A percentile compares a stretch with the other conserved stretches of the same genome.
phyloP scores from a whole-genome alignment of 2,888 invertebrate species.

The Mermis nigrescens region DNA sequence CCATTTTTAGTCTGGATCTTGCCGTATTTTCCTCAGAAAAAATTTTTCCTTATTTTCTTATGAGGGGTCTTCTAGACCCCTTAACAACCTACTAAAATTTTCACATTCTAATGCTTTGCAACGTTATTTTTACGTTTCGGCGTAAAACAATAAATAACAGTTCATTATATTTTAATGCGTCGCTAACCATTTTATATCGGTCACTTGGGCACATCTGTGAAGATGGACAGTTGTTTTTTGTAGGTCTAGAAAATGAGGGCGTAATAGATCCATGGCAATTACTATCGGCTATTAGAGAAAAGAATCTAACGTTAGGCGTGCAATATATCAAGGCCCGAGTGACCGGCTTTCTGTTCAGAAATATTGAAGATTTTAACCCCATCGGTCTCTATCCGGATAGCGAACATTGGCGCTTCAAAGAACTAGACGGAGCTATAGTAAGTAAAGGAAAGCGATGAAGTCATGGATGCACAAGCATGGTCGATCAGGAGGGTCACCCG shows the following conservation, averaged over 20 bases:
- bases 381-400: not conserved
- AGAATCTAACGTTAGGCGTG: conserved; percentile 52
- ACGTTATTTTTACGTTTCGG: too few species aligned
- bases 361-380: conserved; percentile 1
- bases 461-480: too few species aligned
- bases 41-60: too few species aligned
- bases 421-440: not conserved
- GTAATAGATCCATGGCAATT: conserved; percentile 77
- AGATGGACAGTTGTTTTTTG: not conserved
- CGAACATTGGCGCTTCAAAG: conserved; percentile 1
- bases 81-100: too few species aligned
- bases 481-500: too few species aligned
- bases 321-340: conserved; percentile 57
- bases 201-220: not conserved
- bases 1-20: too few species aligned
- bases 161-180: too few species aligned
- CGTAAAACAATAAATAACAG: too few species aligned
- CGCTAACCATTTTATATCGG: not conserved
- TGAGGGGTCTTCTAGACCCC: too few species aligned
- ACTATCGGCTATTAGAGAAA: conserved; percentile 52
- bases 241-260: conserved; percentile 64
- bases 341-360: conserved; percentile 40
- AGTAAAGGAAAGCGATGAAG: too few species aligned
- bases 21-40: too few species aligned
- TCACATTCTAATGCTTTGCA: too few species aligned